Evolutionary conservation across 37 sponge, comb jelly and placozoan genomes (phyloP).

Genomic region (Chondrilla cf. caribensis): DNA sequence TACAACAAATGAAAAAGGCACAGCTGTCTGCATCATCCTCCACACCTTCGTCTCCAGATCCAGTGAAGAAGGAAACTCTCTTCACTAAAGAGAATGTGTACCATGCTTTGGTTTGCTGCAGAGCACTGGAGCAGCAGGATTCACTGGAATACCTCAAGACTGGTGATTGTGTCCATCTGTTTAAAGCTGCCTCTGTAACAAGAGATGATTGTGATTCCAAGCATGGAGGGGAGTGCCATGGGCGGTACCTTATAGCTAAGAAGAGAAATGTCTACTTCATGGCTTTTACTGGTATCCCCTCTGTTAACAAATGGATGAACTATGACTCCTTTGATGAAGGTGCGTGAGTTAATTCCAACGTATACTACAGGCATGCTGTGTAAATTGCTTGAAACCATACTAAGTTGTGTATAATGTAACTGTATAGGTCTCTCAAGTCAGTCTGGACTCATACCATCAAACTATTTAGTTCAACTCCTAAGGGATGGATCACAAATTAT

Average conservation of each 20-base stretch:
- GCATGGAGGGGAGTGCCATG: background rate
- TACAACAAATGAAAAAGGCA: no score
- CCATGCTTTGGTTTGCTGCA: constrained; percentile 7
- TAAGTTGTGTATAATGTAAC: background rate
- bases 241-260: background rate
- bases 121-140: background rate
- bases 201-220: background rate
- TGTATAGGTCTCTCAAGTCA: constrained; percentile 32
- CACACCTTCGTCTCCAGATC: background rate
- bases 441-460: constrained; percentile 30
- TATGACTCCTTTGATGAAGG: background rate
- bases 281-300: background rate
- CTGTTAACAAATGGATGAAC: background rate
- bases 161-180: no score
- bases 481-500: constrained; percentile 29
- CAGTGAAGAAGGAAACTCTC: background rate
- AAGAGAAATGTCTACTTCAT: constrained; percentile 2
- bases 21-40: background rate
- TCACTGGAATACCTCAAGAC: background rate
- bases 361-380: background rate
- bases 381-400: background rate
- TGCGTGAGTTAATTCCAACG: background rate
- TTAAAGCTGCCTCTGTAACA: background rate
- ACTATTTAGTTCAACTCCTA: constrained; percentile 51
- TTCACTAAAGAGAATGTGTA: constrained; percentile 17